Percentiles rank a stretch among this genome's conserved stretches.
These are phyloP conservation scores for Sicus ferrugineus DNA, from an alignment of 2,888 invertebrate genomes.

Conservation along the genomic window DNA sequence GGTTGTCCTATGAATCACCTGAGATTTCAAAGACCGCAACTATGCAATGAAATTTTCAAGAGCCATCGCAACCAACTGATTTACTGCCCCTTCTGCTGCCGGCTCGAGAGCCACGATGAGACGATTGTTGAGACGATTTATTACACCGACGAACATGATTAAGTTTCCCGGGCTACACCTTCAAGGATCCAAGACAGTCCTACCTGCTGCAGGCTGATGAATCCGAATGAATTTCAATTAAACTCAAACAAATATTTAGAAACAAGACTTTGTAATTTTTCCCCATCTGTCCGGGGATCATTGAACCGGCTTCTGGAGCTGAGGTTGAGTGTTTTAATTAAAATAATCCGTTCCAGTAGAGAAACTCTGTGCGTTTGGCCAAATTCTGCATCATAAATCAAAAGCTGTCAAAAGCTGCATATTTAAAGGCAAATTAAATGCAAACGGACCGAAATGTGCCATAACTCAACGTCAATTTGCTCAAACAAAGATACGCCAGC, in stretches of 20 bases:
- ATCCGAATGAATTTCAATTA: no score
- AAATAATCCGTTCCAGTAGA: not conserved
- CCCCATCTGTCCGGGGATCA: not conserved
- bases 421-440: not conserved
- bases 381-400: conserved; percentile 15
- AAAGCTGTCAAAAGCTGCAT: conserved; percentile 9
- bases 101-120: not conserved
- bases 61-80: not conserved
- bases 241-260: no score
- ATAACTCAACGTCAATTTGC: conserved; percentile 12
- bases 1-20: not conserved
- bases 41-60: conserved; percentile 12
- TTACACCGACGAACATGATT: conserved; percentile 21
- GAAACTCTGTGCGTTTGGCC: not conserved
- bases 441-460: conserved; percentile 6
- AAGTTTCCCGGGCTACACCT: no score
- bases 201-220: no score
- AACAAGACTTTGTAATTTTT: no score
- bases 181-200: no score
- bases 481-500: not conserved
- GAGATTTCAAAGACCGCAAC: not conserved
- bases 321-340: not conserved
- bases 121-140: conserved; percentile 15
- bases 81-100: not conserved
- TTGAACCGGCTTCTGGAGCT: not conserved